These are phyloP conservation scores for Crax fasciolata DNA, from an alignment of 2,797 vertebrate genomes.

Conservation along the genomic window DNA sequence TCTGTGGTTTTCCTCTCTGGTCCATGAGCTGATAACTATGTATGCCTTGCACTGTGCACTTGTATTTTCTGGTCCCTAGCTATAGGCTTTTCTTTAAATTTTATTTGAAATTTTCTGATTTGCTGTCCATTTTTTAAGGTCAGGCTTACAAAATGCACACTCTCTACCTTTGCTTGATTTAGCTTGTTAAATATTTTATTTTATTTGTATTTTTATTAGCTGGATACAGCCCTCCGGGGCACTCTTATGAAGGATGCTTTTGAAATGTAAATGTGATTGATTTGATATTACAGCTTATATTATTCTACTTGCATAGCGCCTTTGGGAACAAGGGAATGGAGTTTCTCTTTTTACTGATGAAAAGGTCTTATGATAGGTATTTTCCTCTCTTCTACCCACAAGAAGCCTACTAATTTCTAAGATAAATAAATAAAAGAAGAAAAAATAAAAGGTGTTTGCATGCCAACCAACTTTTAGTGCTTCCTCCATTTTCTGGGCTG, in stretches of 20 bases:
- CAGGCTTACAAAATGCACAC: not conserved
- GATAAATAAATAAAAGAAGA: not conserved
- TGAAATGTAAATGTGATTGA: constrained; percentile 78
- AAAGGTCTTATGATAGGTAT: constrained; percentile 6
- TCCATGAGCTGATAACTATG: not conserved
- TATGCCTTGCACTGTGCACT: not conserved
- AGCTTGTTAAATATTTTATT: constrained; percentile 70
- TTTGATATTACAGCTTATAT: constrained; percentile 64
- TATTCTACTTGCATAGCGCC: constrained; percentile 62
- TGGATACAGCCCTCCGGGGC: constrained; percentile 29
- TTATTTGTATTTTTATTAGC: constrained; percentile 66
- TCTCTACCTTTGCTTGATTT: constrained; percentile 27
- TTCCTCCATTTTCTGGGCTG: not conserved
- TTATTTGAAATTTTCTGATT: not conserved
- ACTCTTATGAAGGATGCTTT: constrained; percentile 48
- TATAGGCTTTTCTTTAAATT: not conserved
- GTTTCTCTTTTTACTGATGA: constrained; percentile 56
- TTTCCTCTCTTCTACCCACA: not conserved
- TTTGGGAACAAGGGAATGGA: constrained; percentile 64
- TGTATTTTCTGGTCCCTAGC: not conserved
- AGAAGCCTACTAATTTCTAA: not conserved
- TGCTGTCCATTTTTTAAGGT: constrained; percentile 35
- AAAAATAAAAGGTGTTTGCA: not conserved
- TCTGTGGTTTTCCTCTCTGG: not conserved
- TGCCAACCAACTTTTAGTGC: not conserved